phyloP scores from a whole-genome alignment of 35 echinoderm and acorn worm genomes.

The Apostichopus japonicus region DNA sequence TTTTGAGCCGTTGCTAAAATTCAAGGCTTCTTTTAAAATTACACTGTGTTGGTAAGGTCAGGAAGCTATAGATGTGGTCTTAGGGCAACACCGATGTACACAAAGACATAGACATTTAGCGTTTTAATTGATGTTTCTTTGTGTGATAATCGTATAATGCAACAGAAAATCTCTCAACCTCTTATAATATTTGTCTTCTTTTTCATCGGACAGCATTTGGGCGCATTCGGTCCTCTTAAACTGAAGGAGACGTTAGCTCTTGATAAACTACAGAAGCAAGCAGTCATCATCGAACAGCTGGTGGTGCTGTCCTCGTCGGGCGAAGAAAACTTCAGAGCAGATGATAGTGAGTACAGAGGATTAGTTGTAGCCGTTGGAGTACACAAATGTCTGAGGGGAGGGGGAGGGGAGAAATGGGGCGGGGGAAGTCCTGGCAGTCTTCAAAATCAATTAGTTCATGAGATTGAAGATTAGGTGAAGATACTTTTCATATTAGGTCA shows the following conservation, averaged over 20 bases:
- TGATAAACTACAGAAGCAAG: slow-evolving; percentile 94
- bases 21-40: too few relatives aligned
- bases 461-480: too few relatives aligned
- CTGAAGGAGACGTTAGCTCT: slow-evolving; percentile 89
- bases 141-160: too few relatives aligned
- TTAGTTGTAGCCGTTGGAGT: neutral
- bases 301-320: slow-evolving; percentile 60
- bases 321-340: slow-evolving; percentile 58
- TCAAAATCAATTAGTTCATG: too few relatives aligned
- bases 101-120: too few relatives aligned
- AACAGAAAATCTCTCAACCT: too few relatives aligned
- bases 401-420: neutral
- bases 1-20: too few relatives aligned
- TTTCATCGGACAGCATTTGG: slow-evolving; percentile 74
- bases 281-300: slow-evolving; percentile 86
- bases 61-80: slow-evolving; percentile 71
- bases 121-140: too few relatives aligned
- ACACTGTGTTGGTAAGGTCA: too few relatives aligned
- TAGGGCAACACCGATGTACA: slow-evolving; percentile 1
- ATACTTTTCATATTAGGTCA: too few relatives aligned
- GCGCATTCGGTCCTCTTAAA: slow-evolving; percentile 94
- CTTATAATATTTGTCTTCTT: too few relatives aligned
- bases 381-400: neutral
- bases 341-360: slow-evolving; percentile 73
- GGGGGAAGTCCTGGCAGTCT: neutral